A percentile compares a stretch with the other conserved stretches of the same genome.
Evolutionary conservation across 2,888 invertebrate genomes (phyloP).

Genomic region (Ormyrus pomaceus): DNA sequence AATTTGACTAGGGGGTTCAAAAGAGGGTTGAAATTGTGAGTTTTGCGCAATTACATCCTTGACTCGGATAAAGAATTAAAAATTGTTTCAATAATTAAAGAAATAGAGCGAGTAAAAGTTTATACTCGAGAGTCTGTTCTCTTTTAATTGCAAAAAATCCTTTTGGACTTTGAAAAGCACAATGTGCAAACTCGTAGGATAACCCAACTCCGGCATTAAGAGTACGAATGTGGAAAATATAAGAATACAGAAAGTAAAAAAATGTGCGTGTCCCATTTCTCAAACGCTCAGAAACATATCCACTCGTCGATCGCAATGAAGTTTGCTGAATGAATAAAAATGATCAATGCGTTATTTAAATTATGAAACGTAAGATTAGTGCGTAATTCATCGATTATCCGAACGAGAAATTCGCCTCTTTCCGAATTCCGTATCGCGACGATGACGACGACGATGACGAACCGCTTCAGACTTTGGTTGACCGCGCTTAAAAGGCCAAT

Average conservation of each 20-base stretch:
- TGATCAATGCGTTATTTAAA: slow-evolving; percentile 23
- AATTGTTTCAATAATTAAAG: too few relatives aligned
- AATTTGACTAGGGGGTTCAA: too few relatives aligned
- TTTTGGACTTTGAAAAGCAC: neutral
- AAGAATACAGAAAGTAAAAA: too few relatives aligned
- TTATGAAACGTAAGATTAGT: slow-evolving; percentile 16
- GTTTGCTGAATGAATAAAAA: slow-evolving; percentile 29
- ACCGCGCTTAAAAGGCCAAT: slow-evolving; percentile 68
- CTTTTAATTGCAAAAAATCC: neutral
- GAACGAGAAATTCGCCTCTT: slow-evolving; percentile 16
- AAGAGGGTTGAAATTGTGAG: too few relatives aligned
- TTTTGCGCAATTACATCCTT: too few relatives aligned
- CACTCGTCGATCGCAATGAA: slow-evolving; percentile 14
- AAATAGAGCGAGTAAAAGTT: neutral
- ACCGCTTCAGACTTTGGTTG: slow-evolving; percentile 69
- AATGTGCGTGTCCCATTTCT: slow-evolving; percentile 22
- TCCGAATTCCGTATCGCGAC: neutral
- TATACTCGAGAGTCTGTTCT: neutral
- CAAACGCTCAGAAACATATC: slow-evolving; percentile 18
- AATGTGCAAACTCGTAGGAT: neutral
- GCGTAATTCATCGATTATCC: slow-evolving; percentile 6
- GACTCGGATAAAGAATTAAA: too few relatives aligned
- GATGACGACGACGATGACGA: slow-evolving; percentile 12
- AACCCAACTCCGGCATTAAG: neutral
- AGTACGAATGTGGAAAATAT: neutral